phyloP scores from a whole-genome alignment of 2,113 vertebrate genomes.

The Sinocyclocheilus anshuiensis region DNA sequence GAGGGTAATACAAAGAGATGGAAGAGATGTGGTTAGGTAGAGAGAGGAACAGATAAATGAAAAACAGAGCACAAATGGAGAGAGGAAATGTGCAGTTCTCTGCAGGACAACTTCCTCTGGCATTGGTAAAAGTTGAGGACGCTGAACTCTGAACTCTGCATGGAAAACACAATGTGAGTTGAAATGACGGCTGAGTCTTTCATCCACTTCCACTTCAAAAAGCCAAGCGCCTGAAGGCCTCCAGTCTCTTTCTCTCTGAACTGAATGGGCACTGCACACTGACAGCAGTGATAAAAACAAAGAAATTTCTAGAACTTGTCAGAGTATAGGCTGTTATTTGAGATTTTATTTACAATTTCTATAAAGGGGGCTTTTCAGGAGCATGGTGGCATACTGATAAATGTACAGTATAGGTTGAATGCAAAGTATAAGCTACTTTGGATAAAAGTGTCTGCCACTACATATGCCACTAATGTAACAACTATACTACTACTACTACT shows the following conservation, averaged over 20 bases:
- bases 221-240: conserved; percentile 20
- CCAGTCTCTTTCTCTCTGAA: background rate
- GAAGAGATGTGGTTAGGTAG: conserved; percentile 32
- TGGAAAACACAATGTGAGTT: conserved; percentile 14
- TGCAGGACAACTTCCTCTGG: conserved; percentile 27
- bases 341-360: conserved; percentile 63
- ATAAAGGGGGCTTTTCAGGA: conserved; percentile 55
- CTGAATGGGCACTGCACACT: conserved; percentile 40
- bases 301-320: background rate
- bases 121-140: conserved; percentile 29
- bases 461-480: too few species aligned
- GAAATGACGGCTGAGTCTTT: conserved; percentile 38
- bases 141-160: conserved; percentile 40
- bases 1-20: conserved; percentile 50
- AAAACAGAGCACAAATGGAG: conserved; percentile 6
- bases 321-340: conserved; percentile 52
- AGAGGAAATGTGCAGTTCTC: conserved; percentile 1
- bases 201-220: conserved; percentile 42
- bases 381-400: background rate
- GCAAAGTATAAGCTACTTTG: too few species aligned
- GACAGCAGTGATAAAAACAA: conserved; percentile 6
- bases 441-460: too few species aligned
- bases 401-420: background rate
- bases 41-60: conserved; percentile 36
- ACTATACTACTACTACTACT: background rate